Percentiles rank a stretch among this genome's conserved stretches.
Conservation (phyloP, 2,113 vertebrate genomes). For the Fulmarus glacialis region DNA sequence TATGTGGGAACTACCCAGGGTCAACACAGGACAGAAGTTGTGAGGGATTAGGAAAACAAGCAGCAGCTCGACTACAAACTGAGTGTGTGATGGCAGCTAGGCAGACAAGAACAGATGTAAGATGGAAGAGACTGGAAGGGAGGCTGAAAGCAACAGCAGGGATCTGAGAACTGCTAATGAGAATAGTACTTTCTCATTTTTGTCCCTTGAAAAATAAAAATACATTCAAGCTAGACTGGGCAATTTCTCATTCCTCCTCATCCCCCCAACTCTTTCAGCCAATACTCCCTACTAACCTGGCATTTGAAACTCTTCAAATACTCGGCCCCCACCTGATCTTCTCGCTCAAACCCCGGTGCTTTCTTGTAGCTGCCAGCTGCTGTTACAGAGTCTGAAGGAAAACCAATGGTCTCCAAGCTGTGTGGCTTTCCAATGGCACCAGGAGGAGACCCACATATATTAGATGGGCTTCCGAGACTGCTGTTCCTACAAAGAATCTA, state of each 20-base stretch:
- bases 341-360: slow-evolving; percentile 95
- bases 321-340: slow-evolving; percentile 90
- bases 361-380: slow-evolving; percentile 88
- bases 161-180: not conserved
- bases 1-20: not conserved
- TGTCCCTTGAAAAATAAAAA: not conserved
- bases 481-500: slow-evolving; percentile 84
- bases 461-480: slow-evolving; percentile 81
- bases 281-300: slow-evolving; percentile 74
- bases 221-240: not conserved
- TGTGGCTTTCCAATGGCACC: slow-evolving; percentile 79
- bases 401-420: slow-evolving; percentile 80
- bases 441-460: slow-evolving; percentile 80
- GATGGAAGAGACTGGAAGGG: not conserved
- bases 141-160: not conserved
- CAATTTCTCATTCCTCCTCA: not conserved
- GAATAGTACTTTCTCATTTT: not conserved
- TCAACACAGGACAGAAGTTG: slow-evolving; percentile 17
- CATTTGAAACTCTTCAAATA: slow-evolving; percentile 85
- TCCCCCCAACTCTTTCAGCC: slow-evolving; percentile 15
- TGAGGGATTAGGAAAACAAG: not conserved
- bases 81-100: not conserved
- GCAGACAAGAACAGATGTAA: slow-evolving; percentile 5
- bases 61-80: not conserved
- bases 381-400: slow-evolving; percentile 81